A percentile compares a stretch with the other conserved stretches of the same genome.
Conservation (phyloP, 2,888 invertebrate species). For the Molanna angustata region DNA sequence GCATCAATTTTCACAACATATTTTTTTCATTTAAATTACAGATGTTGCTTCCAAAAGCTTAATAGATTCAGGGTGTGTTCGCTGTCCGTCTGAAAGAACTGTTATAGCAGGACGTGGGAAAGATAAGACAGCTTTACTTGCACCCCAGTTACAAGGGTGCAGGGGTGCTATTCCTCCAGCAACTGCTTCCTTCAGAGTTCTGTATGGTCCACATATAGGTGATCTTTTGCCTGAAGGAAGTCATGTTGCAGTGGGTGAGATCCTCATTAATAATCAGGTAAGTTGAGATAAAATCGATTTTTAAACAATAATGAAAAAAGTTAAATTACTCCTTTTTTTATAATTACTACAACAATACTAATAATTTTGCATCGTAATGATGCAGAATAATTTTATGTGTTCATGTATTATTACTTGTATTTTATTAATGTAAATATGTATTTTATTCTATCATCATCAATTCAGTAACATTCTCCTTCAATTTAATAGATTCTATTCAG, state of each 20-base stretch:
- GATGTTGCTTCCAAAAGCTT: background rate
- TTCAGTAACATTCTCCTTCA: no score
- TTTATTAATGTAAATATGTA: no score
- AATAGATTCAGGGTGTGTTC: conserved; percentile 39
- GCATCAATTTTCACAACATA: no score
- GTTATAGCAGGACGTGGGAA: conserved; percentile 44
- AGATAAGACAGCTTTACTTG: conserved; percentile 42
- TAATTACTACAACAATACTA: no score
- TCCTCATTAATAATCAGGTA: conserved; percentile 42
- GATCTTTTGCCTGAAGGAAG: conserved; percentile 45
- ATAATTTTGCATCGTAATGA: no score
- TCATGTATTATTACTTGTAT: no score
- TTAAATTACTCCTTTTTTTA: no score
- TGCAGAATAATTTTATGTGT: no score
- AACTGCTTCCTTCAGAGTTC: conserved; percentile 40
- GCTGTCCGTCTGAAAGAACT: conserved; percentile 48
- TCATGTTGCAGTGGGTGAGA: conserved; percentile 44
- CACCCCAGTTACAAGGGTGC: conserved; percentile 43
- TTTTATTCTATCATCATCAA: no score
- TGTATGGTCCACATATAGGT: conserved; percentile 48
- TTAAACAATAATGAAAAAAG: no score
- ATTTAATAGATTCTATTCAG: no score
- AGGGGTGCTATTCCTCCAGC: conserved; percentile 39
- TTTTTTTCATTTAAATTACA: no score
- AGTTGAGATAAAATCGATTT: conserved; percentile 26